phyloP scores from a whole-genome alignment of 1,140 invertebrate species.

The Frieseomelitta varia region DNA sequence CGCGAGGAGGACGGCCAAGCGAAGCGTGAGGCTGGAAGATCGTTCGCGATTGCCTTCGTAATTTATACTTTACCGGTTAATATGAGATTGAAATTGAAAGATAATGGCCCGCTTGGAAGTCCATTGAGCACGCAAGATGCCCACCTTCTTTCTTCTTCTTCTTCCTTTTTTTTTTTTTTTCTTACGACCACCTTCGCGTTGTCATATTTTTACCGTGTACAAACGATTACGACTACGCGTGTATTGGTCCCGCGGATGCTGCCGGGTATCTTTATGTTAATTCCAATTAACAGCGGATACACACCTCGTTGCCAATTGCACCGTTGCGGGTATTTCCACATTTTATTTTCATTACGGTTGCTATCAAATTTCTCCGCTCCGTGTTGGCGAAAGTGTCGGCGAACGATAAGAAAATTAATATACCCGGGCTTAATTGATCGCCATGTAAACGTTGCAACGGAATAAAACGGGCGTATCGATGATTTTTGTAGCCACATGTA shows the following conservation, averaged over 20 bases:
- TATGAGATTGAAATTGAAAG: conserved; percentile 51
- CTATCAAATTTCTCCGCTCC: no score
- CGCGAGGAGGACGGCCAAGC: conserved; percentile 32
- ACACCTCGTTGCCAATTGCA: neutral
- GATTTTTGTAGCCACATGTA: no score
- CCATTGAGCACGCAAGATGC: conserved; percentile 49
- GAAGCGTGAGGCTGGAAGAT: conserved; percentile 40
- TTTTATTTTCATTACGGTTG: no score
- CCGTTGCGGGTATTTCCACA: neutral
- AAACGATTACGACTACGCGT: neutral
- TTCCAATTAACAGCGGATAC: neutral
- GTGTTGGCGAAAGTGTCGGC: no score
- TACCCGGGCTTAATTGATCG: no score
- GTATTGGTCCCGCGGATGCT: neutral
- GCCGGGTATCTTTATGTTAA: neutral
- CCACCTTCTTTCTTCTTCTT: neutral
- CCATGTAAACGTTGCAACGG: no score
- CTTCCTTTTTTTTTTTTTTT: neutral
- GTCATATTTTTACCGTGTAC: conserved; percentile 20
- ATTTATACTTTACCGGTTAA: conserved; percentile 56
- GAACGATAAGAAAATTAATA: no score
- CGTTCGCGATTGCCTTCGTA: conserved; percentile 41
- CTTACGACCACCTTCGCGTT: conserved; percentile 12
- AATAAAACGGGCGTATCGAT: no score
- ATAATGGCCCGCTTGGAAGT: conserved; percentile 44